Percentiles rank a stretch among this genome's conserved stretches.
Conservation (phyloP, 2,113 vertebrate genomes). For the Halichoerus grypus region DNA sequence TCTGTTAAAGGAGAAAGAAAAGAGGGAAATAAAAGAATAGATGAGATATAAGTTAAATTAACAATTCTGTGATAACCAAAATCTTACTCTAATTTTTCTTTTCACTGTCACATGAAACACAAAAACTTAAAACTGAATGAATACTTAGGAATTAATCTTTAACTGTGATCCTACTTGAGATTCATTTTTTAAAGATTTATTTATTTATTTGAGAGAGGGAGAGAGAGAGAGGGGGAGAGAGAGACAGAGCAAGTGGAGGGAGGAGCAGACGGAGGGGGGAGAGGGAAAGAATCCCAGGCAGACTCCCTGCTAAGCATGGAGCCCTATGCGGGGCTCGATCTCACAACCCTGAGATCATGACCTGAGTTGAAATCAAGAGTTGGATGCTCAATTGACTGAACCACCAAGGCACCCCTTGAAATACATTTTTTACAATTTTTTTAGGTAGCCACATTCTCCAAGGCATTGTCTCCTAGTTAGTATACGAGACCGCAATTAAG, state of each 20-base stretch:
- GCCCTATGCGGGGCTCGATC: too few relatives aligned
- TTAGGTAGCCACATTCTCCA: background rate
- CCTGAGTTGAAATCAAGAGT: too few relatives aligned
- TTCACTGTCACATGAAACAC: background rate
- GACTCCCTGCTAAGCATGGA: too few relatives aligned
- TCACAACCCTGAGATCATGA: too few relatives aligned
- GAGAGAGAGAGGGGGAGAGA: too few relatives aligned
- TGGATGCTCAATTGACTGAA: too few relatives aligned
- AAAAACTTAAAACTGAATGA: slow-evolving; percentile 17
- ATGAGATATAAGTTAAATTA: background rate
- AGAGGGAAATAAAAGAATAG: background rate
- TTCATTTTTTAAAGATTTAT: background rate
- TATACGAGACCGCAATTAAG: background rate
- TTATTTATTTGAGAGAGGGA: too few relatives aligned
- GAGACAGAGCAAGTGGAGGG: too few relatives aligned
- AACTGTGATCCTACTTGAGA: background rate
- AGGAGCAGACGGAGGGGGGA: too few relatives aligned
- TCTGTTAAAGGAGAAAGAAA: background rate
- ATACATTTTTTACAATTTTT: slow-evolving; percentile 33
- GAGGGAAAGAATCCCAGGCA: too few relatives aligned
- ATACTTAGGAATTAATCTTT: background rate
- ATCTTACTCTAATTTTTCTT: slow-evolving; percentile 32
- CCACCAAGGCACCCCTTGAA: background rate
- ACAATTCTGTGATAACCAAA: background rate
- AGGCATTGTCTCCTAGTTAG: background rate